Percentiles rank a stretch among this genome's conserved stretches.
These are phyloP conservation scores for Malurus leucopterus DNA, from an alignment of 2,797 vertebrate species.

Conservation along the genomic window DNA sequence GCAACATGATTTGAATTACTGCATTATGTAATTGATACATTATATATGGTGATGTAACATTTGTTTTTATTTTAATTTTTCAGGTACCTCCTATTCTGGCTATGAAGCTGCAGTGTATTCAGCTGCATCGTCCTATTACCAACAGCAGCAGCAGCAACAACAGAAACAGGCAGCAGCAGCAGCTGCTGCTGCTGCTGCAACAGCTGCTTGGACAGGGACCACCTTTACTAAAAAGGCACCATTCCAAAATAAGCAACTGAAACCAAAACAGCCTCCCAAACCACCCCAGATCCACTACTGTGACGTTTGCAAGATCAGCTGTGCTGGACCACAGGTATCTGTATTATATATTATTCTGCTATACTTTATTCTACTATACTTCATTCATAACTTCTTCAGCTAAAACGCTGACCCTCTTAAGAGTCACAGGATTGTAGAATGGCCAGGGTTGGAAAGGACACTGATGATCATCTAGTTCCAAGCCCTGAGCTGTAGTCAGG, in stretches of 20 bases:
- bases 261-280: slow-evolving; percentile 94
- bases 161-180: slow-evolving; percentile 89
- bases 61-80: slow-evolving; percentile 58
- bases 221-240: slow-evolving; percentile 94
- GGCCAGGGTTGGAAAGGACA: not conserved
- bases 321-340: slow-evolving; percentile 94
- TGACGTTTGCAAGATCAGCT: slow-evolving; percentile 98
- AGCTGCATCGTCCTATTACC: slow-evolving; percentile 94
- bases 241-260: slow-evolving; percentile 94
- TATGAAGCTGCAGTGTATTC: slow-evolving; percentile 98
- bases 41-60: slow-evolving; percentile 38
- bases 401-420: not conserved
- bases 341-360: slow-evolving; percentile 15
- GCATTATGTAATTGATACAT: not conserved
- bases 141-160: slow-evolving; percentile 83
- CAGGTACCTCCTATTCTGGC: slow-evolving; percentile 94
- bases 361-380: not conserved
- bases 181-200: slow-evolving; percentile 87
- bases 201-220: slow-evolving; percentile 86
- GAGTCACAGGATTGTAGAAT: not conserved
- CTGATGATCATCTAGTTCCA: not conserved
- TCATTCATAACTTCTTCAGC: not conserved
- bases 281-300: slow-evolving; percentile 98
- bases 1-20: not conserved
- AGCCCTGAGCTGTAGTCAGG: not conserved